Evolutionary conservation across 1,140 invertebrate genomes (phyloP).

Genomic region (Lucilia cuprina): DNA sequence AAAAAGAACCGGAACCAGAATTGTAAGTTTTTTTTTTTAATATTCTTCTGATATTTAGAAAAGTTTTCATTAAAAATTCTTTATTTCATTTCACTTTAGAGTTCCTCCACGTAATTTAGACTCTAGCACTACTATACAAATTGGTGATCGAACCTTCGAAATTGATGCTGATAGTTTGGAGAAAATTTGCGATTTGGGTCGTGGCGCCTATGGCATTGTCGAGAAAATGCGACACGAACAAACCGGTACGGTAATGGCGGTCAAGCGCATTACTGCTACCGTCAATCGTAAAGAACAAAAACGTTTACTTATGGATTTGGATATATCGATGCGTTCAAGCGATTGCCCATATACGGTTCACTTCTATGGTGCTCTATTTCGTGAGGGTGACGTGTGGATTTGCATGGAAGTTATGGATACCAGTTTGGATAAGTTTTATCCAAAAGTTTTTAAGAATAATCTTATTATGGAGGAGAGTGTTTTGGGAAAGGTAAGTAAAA

Average conservation of each 20-base stretch:
- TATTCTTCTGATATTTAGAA: not conserved
- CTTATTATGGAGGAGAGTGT: slow-evolving; percentile 91
- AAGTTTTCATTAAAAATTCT: not conserved
- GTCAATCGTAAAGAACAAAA: slow-evolving; percentile 91
- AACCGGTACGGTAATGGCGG: slow-evolving; percentile 90
- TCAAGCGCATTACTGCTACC: slow-evolving; percentile 94
- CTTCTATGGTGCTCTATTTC: slow-evolving; percentile 96
- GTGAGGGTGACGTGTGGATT: slow-evolving; percentile 96
- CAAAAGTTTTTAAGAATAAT: slow-evolving; percentile 80
- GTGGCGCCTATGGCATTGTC: slow-evolving; percentile 95
- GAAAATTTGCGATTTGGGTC: slow-evolving; percentile 87
- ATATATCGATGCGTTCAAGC: slow-evolving; percentile 92
- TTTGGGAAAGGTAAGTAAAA: slow-evolving; percentile 72
- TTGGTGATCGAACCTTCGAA: slow-evolving; percentile 84
- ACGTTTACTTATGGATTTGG: slow-evolving; percentile 95
- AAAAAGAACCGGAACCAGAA: slow-evolving; percentile 40
- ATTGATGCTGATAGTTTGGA: slow-evolving; percentile 92
- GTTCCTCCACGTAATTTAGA: slow-evolving; percentile 79
- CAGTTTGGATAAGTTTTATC: slow-evolving; percentile 96
- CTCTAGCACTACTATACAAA: slow-evolving; percentile 84
- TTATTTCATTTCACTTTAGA: slow-evolving; percentile 36
- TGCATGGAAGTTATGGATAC: slow-evolving; percentile 99
- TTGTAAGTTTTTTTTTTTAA: slow-evolving; percentile 37
- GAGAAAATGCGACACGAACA: slow-evolving; percentile 94
- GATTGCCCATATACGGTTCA: slow-evolving; percentile 97